Base-by-base conservation (phyloP, 2,113 vertebrate species). In the Tor tambroides region DNA sequence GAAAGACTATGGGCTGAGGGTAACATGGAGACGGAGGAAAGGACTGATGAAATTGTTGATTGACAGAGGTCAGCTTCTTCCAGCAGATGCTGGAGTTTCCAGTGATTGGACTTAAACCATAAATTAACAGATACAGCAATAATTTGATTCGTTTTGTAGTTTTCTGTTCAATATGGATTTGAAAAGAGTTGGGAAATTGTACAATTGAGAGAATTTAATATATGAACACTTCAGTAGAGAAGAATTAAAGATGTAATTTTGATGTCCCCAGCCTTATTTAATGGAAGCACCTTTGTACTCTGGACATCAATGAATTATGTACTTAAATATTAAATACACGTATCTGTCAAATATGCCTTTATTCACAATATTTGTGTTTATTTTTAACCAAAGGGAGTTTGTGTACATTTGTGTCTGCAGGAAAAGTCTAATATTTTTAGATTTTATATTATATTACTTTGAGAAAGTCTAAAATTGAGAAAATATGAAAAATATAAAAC, bases 11-110 rank as follows among this genome's bases (percentile, higher is more conserved):
- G 97, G 97, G 0, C 0, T 98, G 3, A 97, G 94, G 79, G 96
- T 96, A 69, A 98, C 96, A 0, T 98, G 98, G 97, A 95, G 96
- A 54, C 94, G 89, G 61, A 94, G 97, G 72, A 93, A 85, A 81
- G 87, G 86, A 0, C n/a, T 97, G 0, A 95, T 97, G 94, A 65
- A 84, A 6, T 89, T 94, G 85, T 93, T 98, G 61, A 93, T 76
- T 85, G 90, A 95, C 35, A 92, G 72, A 5, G 96, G 96, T 2
- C 91, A 92, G 85, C 92, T 99, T 87, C 93, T 93, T 5, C 82
- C 88, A 19, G 92, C 90, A 0, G 94, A 96, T 17, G 54, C 91
- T 21, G 43, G 93, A 35, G 95, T 96, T 92, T 91, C 92, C 11
- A 91, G 54, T 75, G 79, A 32, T 8, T 86, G 83, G 43, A 51